Evolutionary conservation across 2,113 vertebrate genomes (phyloP).

Genomic region (Agelaius phoeniceus): DNA sequence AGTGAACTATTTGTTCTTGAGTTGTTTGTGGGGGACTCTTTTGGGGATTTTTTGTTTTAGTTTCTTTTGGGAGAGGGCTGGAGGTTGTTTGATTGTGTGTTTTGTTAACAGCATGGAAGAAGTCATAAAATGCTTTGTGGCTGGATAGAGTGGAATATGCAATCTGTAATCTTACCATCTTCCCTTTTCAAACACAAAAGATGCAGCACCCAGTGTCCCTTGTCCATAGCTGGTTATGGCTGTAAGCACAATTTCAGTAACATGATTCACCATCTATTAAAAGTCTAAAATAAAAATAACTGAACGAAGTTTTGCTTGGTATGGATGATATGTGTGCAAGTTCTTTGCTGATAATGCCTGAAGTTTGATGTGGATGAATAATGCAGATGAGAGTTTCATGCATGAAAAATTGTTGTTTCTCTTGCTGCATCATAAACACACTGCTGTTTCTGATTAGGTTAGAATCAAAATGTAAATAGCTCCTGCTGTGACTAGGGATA

Average conservation of each 20-base stretch:
- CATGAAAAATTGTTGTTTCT: slow-evolving; percentile 18
- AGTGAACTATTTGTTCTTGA: neutral
- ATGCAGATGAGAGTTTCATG: slow-evolving; percentile 31
- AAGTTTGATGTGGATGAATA: slow-evolving; percentile 31
- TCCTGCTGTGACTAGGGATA: neutral
- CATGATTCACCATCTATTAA: neutral
- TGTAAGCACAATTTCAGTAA: slow-evolving; percentile 16
- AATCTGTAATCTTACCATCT: neutral
- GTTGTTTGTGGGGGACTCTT: neutral
- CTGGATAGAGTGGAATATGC: neutral
- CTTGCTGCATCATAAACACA: neutral
- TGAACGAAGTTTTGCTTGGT: neutral
- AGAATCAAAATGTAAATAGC: slow-evolving; percentile 2
- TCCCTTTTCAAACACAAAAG: neutral
- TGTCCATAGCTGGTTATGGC: neutral
- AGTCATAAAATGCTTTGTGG: neutral
- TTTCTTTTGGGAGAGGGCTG: neutral
- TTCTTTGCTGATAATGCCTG: slow-evolving; percentile 13
- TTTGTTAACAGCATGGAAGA: neutral
- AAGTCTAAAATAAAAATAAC: neutral
- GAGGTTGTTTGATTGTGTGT: neutral
- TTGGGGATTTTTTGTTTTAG: neutral
- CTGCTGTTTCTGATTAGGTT: slow-evolving; percentile 24
- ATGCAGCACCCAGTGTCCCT: neutral
- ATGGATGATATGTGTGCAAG: neutral